A percentile compares a stretch with the other conserved stretches of the same genome.
These are phyloP conservation scores for Cottoperca gobio DNA, from an alignment of 2,797 vertebrate genomes.

Conservation along the genomic window DNA sequence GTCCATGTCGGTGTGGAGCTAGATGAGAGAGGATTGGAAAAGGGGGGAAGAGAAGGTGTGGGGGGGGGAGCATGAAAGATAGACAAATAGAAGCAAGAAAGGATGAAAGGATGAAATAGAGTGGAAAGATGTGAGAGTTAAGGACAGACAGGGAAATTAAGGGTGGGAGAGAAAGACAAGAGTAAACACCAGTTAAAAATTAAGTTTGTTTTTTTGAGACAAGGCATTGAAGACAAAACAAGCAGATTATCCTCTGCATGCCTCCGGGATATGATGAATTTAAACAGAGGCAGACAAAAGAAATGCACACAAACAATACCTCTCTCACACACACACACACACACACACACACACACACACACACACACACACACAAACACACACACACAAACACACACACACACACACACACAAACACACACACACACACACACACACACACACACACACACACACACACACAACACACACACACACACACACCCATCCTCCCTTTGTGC, in stretches of 20 bases:
- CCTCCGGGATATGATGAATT: conserved; percentile 69
- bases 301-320: conserved; percentile 55
- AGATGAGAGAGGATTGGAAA: conserved; percentile 1
- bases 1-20: conserved; percentile 93
- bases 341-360: background rate
- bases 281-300: conserved; percentile 64
- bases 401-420: conserved; percentile 34
- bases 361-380: conserved; percentile 3
- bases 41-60: background rate
- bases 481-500: conserved; percentile 21
- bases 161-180: conserved; percentile 42
- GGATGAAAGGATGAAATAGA: background rate
- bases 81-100: background rate
- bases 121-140: background rate
- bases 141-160: conserved; percentile 31
- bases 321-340: background rate
- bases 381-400: background rate
- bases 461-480: conserved; percentile 21
- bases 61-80: background rate
- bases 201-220: conserved; percentile 65
- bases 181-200: conserved; percentile 73
- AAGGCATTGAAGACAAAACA: conserved; percentile 71
- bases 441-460: background rate
- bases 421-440: background rate
- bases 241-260: conserved; percentile 71